Conservation (phyloP, 2,113 vertebrate species). For the Protobothrops mucrosquamatus region DNA sequence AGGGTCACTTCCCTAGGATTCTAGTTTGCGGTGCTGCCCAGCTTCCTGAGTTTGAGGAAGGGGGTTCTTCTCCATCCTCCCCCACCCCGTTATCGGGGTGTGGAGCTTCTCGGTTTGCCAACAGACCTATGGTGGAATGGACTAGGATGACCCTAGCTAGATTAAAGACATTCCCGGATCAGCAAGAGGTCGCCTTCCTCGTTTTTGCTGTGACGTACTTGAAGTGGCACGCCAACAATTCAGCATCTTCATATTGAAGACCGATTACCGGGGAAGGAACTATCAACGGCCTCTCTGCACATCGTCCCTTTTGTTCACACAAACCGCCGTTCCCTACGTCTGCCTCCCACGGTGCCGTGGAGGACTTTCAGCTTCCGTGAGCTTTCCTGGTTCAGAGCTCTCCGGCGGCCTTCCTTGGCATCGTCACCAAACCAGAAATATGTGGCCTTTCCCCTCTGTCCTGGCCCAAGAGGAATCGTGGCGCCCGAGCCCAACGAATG, state of each 20-base stretch:
- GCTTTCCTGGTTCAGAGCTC: constrained; percentile 65
- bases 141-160: constrained; percentile 62
- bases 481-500: neutral
- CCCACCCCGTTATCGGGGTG: constrained; percentile 66
- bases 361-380: constrained; percentile 61
- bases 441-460: neutral
- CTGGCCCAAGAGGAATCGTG: neutral
- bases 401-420: constrained; percentile 46
- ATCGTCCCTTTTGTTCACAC: constrained; percentile 37
- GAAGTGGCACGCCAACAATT: constrained; percentile 69
- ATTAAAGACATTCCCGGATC: constrained; percentile 58
- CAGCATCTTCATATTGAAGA: constrained; percentile 99
- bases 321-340: neutral
- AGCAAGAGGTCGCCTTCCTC: constrained; percentile 46
- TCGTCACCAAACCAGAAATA: neutral
- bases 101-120: constrained; percentile 68
- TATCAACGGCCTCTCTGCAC: constrained; percentile 52
- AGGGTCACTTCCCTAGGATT: constrained; percentile 75
- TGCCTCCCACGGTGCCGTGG: constrained; percentile 27
- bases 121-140: constrained; percentile 60
- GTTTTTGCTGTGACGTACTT: constrained; percentile 20
- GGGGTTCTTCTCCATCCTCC: constrained; percentile 35
- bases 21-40: constrained; percentile 81
- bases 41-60: constrained; percentile 62
- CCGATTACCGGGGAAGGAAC: constrained; percentile 74